Conservation (phyloP, 2,113 vertebrate genomes). For the Scomber japonicus region DNA sequence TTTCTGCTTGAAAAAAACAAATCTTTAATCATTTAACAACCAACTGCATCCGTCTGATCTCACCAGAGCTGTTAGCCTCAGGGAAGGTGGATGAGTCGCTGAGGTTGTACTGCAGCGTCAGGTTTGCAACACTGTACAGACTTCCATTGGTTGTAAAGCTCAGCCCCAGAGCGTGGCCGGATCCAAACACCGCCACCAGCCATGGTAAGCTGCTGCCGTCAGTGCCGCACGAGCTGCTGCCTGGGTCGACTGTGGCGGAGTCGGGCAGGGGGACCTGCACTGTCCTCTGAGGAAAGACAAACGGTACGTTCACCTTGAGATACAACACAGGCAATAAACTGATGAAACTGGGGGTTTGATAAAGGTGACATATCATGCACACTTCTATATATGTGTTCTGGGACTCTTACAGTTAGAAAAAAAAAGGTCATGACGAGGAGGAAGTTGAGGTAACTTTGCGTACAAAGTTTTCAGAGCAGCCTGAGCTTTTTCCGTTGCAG, state of each 20-base stretch:
- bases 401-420: too few species aligned
- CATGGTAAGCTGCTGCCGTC: constrained; percentile 49
- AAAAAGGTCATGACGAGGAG: too few species aligned
- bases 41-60: constrained; percentile 43
- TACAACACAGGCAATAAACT: not conserved
- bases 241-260: constrained; percentile 73
- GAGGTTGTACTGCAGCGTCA: constrained; percentile 89
- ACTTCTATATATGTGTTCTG: too few species aligned
- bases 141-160: constrained; percentile 82
- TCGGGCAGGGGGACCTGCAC: constrained; percentile 80
- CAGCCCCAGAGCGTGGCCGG: constrained; percentile 84
- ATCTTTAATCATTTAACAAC: not conserved
- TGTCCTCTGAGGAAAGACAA: constrained; percentile 69
- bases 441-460: too few species aligned
- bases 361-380: not conserved
- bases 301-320: not conserved
- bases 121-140: constrained; percentile 83
- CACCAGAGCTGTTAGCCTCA: constrained; percentile 84
- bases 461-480: too few species aligned
- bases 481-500: too few species aligned
- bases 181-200: constrained; percentile 85
- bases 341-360: not conserved
- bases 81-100: constrained; percentile 87
- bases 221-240: constrained; percentile 86
- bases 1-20: too few species aligned